Base-by-base conservation (phyloP, 2,797 vertebrate genomes). In the Cyprinodon diabolis region DNA sequence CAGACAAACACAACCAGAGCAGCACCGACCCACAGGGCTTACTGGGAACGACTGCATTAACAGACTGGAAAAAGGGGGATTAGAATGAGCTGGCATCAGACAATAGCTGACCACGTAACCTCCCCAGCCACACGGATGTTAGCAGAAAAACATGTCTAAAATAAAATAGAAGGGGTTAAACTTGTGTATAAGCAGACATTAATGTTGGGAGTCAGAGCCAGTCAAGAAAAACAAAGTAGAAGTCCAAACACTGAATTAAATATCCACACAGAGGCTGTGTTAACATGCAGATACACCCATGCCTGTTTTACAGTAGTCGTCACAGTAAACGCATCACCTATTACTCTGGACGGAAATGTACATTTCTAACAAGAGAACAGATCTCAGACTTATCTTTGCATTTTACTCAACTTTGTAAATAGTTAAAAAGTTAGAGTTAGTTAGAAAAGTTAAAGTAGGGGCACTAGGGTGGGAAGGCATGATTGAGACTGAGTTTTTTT, bases 31-130 rank as follows among this genome's bases (percentile, higher is more conserved):
- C 77, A 69, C 71, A 37, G 63, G 79, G 89, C 79, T 89, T 86
- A 87, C 73, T 84, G 82, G 71, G 77, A 86, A 90, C 71, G 76
- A 85, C 73, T 80, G 87, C 88, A 78, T 30, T 85, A 81, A 88
- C 82, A 84, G 84, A 90, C 79, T 89, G 89, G 89, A 92, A 89
- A 84, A 88, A 81, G 85, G 66, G 72, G 91, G 91, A 92, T 93
- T 89, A 90, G 74, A 86, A 52, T 71, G 67, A 66, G 60, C 66
- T 74, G 80, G 67, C 75, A 17, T 66, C 56, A 75, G 78, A 91
- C 89, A 92, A 90, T 87, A 78, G 72, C 55, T 66, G 60, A 83
- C 68, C 71, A 68, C 17, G 51, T 12, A 58, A 69, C 8, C 35
- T n/a, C 40, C 45, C 65, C 49, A 67, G 56, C 25, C 43, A 71